These are phyloP conservation scores for Cathartes aura DNA, from an alignment of 2,113 vertebrate species.

Conservation along the genomic window DNA sequence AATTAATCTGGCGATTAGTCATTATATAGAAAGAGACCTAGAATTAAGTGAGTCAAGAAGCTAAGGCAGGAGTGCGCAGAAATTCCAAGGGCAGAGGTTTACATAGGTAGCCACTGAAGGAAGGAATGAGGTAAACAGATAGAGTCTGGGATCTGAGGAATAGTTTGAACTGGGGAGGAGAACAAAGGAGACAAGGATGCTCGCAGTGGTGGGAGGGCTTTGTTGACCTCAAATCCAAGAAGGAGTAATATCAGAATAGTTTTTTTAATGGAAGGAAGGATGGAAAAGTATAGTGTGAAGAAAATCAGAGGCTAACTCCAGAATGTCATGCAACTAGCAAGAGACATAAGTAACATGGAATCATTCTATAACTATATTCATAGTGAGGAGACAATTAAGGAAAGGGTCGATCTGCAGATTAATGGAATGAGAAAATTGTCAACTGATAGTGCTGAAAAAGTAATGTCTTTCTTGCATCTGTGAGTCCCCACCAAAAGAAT, in stretches of 20 bases:
- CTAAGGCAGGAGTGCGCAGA: background rate
- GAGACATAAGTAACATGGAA: background rate
- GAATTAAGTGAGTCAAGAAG: background rate
- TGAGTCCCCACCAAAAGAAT: background rate
- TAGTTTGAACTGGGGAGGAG: background rate
- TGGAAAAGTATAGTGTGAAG: background rate
- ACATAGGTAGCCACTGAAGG: background rate
- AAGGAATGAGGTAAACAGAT: background rate
- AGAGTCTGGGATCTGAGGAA: background rate
- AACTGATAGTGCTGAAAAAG: background rate
- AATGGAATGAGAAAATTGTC: background rate
- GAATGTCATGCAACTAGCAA: background rate
- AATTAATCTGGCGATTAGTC: background rate
- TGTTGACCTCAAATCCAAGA: background rate
- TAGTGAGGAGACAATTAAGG: background rate
- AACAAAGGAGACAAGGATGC: background rate
- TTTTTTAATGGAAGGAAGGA: background rate
- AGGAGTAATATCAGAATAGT: background rate
- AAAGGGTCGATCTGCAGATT: background rate
- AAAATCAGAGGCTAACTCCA: background rate
- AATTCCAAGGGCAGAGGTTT: background rate
- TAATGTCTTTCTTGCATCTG: background rate
- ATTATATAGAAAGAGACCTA: background rate
- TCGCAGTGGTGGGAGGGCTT: background rate
- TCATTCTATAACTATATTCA: background rate